These are phyloP conservation scores for Troilus luridus DNA, from an alignment of 2,888 invertebrate genomes.

Conservation along the genomic window DNA sequence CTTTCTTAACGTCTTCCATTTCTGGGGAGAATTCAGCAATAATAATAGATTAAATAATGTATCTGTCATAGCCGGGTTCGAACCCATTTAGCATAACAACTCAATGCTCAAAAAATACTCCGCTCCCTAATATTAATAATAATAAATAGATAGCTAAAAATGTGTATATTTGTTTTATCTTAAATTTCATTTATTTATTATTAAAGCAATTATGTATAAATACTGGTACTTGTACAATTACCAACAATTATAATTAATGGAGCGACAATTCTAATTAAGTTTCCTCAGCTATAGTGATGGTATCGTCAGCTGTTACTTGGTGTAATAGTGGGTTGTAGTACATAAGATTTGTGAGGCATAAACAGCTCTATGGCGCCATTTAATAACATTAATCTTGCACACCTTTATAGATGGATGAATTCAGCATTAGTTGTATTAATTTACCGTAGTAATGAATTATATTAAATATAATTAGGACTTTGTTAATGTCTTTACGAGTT, in stretches of 20 bases:
- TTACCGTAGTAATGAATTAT: neutral
- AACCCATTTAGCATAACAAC: too few relatives aligned
- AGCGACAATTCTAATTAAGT: constrained; percentile 6
- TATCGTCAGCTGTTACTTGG: neutral
- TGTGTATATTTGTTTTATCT: too few relatives aligned
- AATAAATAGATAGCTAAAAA: too few relatives aligned
- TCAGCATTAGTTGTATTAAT: neutral
- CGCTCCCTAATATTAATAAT: too few relatives aligned
- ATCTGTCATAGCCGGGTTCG: too few relatives aligned
- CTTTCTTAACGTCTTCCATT: too few relatives aligned
- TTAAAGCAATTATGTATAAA: neutral
- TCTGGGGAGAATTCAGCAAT: too few relatives aligned
- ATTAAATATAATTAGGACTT: neutral
- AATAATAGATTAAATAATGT: too few relatives aligned
- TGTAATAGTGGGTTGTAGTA: neutral
- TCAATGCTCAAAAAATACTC: too few relatives aligned
- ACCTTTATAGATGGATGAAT: neutral
- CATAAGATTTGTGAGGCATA: neutral
- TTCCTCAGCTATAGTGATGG: neutral
- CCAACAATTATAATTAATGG: constrained; percentile 22
- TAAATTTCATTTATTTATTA: too few relatives aligned
- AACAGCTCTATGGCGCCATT: neutral
- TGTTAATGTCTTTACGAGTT: neutral
- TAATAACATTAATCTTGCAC: neutral
- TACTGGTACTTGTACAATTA: neutral